Evolutionary conservation across 30 jellyfish, hydroid and myxozoan species (phyloP).

Genomic region (Calvadosia cruxmelitensis): DNA sequence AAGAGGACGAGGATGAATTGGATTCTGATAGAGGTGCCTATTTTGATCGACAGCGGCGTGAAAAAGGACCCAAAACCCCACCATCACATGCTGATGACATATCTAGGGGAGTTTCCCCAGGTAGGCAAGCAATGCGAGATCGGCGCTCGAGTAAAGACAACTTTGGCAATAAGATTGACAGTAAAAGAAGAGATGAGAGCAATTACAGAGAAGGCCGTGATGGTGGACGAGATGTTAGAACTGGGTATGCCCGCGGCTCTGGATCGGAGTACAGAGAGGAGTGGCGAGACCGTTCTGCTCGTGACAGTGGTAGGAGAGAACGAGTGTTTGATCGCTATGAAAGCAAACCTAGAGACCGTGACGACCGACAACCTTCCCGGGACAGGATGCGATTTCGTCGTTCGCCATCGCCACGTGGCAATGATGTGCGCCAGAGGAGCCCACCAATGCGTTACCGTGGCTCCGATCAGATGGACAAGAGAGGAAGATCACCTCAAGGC

Average conservation of each 20-base stretch:
- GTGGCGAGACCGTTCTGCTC: background rate
- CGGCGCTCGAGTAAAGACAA: background rate
- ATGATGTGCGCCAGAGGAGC: background rate
- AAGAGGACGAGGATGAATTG: background rate
- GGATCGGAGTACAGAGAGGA: background rate
- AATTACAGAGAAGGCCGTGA: background rate
- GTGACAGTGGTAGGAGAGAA: background rate
- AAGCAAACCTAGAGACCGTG: background rate
- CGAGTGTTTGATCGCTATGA: background rate
- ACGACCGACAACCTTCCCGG: background rate
- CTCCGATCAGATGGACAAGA: background rate
- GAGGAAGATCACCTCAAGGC: background rate
- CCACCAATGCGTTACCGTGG: background rate
- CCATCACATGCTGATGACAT: background rate
- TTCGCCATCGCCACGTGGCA: constrained; percentile 44
- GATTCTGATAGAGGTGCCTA: background rate
- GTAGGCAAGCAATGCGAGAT: background rate
- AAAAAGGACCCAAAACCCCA: background rate
- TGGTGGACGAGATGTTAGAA: background rate
- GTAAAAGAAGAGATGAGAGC: background rate
- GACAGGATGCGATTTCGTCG: constrained; percentile 9
- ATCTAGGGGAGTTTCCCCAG: background rate
- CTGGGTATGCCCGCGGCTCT: background rate
- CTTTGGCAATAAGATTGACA: background rate
- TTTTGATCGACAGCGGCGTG: background rate